Evolutionary conservation across 2,113 vertebrate genomes (phyloP).

Genomic region (Chiloscyllium plagiosum): DNA sequence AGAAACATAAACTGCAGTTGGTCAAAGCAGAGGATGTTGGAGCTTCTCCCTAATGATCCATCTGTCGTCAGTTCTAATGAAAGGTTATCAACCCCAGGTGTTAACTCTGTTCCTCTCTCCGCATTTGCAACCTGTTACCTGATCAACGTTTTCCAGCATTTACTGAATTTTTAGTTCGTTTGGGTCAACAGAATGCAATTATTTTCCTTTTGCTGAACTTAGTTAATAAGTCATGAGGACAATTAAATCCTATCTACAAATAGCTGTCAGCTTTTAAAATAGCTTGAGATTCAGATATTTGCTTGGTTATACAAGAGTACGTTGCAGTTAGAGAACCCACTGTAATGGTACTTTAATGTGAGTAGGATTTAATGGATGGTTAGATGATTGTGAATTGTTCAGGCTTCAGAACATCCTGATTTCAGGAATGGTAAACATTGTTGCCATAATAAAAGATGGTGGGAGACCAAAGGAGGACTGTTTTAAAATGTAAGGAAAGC

Average conservation of each 20-base stretch:
- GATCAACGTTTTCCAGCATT: not conserved
- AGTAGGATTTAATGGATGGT: not conserved
- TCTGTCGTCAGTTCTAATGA: not conserved
- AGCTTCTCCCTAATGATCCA: not conserved
- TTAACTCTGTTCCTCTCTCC: not conserved
- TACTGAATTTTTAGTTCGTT: not conserved
- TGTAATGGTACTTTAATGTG: not conserved
- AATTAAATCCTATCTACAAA: not conserved
- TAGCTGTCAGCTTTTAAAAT: not conserved
- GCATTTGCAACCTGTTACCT: not conserved
- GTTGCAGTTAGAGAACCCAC: not conserved
- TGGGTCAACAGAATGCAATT: not conserved
- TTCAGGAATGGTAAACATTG: not conserved
- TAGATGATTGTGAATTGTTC: not conserved
- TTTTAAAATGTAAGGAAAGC: not conserved
- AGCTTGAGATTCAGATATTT: not conserved
- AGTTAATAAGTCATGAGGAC: not conserved
- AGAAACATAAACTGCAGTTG: not conserved
- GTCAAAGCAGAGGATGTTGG: not conserved
- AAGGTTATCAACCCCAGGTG: not conserved
- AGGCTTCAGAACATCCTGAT: not conserved
- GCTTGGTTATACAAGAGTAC: not conserved
- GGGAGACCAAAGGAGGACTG: not conserved
- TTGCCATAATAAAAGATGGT: not conserved
- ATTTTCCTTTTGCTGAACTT: conserved; percentile 1